Base-by-base conservation (phyloP, 2,113 vertebrate genomes). In the Clarias gariepinus region DNA sequence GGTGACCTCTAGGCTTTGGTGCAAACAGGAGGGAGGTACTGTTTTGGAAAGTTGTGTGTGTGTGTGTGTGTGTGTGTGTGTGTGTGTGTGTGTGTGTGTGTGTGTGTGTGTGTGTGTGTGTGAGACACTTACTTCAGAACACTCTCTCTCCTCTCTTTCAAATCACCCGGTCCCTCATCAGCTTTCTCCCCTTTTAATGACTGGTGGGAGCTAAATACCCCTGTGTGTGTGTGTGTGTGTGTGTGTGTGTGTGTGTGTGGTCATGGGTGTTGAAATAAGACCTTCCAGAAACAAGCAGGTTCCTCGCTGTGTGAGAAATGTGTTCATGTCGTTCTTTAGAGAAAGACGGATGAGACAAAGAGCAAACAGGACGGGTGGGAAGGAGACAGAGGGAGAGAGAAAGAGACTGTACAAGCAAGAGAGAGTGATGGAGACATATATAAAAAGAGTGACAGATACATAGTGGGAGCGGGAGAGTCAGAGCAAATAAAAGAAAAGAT, bases 11-110 rank as follows among this genome's bases (percentile, higher is more conserved):
- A 81, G 71, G 83, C 69, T 73, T 41, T 41, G 69, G 55, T 86
- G 25, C 41, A 84, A 79, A 85, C 73, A 86, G 61, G 68, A 81
- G 81, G 76, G 85, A 86, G 47, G 73, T 36, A 80, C 58, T 86
- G 81, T 89, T 63, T 73, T 25, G 10, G n/a, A 23, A 66, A 68
- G 3, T 3, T 74, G 64, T 74, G 69, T 82, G 60, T 15, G 63
- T 28, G 87, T 83, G 60, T 81, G 82, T 21, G 21, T 87, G 53
- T 57, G 58, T 83, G 53, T 85, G 69, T 87, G 88, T 85, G 83
- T 85, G 57, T 82, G 36, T 76, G 64, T 83, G 82, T 73, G 64
- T 74, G 69, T 82, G 60, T 15, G 63, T 28, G 87, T 83, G 60
- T 81, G 85, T 21, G 21, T 87, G 53, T 57, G 58, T 83, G 53